A percentile compares a stretch with the other conserved stretches of the same genome.
These are phyloP conservation scores for Crocallis elinguaria DNA, from an alignment of 2,888 invertebrate genomes.

Conservation along the genomic window DNA sequence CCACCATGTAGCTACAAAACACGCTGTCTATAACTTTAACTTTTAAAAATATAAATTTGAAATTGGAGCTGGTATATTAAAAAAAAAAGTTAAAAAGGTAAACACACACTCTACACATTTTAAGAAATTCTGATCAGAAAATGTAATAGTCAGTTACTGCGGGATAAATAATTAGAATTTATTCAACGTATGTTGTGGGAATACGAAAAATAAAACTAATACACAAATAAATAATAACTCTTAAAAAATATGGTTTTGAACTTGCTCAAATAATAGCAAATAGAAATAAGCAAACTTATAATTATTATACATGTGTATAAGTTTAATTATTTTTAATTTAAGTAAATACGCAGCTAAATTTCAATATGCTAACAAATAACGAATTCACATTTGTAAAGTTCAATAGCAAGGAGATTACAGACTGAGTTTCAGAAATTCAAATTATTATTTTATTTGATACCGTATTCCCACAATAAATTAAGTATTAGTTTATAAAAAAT, in stretches of 20 bases:
- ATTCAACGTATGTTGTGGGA: conserved; percentile 52
- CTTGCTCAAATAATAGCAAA: too few relatives aligned
- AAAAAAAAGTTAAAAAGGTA: conserved; percentile 29
- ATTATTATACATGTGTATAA: too few relatives aligned
- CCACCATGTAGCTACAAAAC: not conserved
- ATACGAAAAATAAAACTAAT: conserved; percentile 38
- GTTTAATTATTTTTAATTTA: too few relatives aligned
- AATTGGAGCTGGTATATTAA: conserved; percentile 53
- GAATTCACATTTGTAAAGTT: not conserved
- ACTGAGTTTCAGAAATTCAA: not conserved
- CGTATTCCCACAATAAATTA: conserved; percentile 47
- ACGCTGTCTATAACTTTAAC: not conserved
- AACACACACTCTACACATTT: not conserved
- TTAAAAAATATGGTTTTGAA: too few relatives aligned
- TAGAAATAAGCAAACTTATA: too few relatives aligned
- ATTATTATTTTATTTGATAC: conserved; percentile 3
- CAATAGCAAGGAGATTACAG: not conserved
- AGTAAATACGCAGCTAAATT: too few relatives aligned
- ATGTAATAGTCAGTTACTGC: conserved; percentile 2
- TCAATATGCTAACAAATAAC: too few relatives aligned
- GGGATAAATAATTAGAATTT: conserved; percentile 41
- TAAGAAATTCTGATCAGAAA: conserved; percentile 4
- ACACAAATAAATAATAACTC: not conserved
- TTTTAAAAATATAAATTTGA: not conserved
- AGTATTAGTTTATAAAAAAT: conserved; percentile 64